phyloP scores from a whole-genome alignment of 2,113 vertebrate species.

The Arizona elegans region DNA sequence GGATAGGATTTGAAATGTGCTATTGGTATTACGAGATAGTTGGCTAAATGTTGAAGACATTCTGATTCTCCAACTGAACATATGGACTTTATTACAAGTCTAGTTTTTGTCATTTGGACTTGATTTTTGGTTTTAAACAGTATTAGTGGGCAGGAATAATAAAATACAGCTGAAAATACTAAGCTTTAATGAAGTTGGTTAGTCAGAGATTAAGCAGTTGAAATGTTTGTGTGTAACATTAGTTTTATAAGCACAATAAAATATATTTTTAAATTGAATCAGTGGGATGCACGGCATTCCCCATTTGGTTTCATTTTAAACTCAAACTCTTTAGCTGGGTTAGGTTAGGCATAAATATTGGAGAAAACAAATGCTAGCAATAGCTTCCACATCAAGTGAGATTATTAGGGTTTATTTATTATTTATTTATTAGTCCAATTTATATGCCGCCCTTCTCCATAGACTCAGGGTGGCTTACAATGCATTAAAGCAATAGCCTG shows the following conservation, averaged over 20 bases:
- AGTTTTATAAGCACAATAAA: background rate
- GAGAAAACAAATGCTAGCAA: conserved; percentile 7
- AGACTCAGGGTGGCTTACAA: too few relatives aligned
- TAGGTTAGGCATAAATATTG: background rate
- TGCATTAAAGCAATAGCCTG: too few relatives aligned
- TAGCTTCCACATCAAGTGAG: background rate
- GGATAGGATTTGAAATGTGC: background rate
- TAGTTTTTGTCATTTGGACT: background rate
- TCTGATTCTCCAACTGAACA: conserved; percentile 16
- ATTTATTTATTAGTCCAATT: too few relatives aligned
- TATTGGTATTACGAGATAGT: background rate
- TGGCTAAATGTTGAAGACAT: background rate
- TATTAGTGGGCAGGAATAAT: background rate
- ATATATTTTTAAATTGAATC: conserved; percentile 1
- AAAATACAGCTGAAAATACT: background rate
- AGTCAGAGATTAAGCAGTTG: background rate
- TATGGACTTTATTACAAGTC: conserved; percentile 25
- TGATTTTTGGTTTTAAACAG: conserved; percentile 18
- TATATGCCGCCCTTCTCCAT: too few relatives aligned
- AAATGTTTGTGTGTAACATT: conserved; percentile 18
- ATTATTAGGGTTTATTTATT: background rate
- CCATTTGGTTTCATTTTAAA: background rate
- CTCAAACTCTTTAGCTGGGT: background rate
- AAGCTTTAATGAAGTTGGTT: conserved; percentile 1
- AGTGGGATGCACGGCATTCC: background rate